Evolutionary conservation across 1,140 invertebrate species (phyloP), one percentile per base, ranked within the genome.

Genomic region (Anastrepha ludens): DNA sequence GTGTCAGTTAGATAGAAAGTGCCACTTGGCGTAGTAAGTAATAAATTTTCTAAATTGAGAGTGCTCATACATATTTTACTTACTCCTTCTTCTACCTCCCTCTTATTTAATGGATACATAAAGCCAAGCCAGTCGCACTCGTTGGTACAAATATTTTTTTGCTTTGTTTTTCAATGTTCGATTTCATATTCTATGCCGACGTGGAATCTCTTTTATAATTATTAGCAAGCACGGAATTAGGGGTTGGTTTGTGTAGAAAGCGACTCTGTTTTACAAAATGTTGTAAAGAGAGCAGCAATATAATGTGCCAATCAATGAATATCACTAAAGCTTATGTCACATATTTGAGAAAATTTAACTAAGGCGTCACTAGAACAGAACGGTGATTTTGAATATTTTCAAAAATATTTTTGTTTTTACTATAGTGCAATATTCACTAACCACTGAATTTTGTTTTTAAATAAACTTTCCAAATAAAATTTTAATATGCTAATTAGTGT

Each of bases 21-120:
- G 70, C 70, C 70, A 74, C 70, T 74, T 74, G 70, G 39, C 70
- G 39, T 47, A 41, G 44, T 50, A 74, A 74, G 17, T 41, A 47
- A 74, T 74, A 74, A 74, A 74, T 74, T 74, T 15, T 50, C 70
- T 74, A 74, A 74, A 74, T 74, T 74, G 70, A 50, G 44, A 74
- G 70, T 74, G n/a, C 44, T 13, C 65, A 74, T 74, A 74, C 44
- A n/a, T 29, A 74, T 5, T 15, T 29, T 20, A 39, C 4, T 6
- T 17, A 74, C 44, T 70, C 44, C 44, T n/a, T 41, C 44, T 47
- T 74, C 44, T 74, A 15, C 39, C 44, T 6, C 39, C 65, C 39
- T 41, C 29, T 65, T 29, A 29, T 29, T 29, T 29, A 29, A 29
- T 29, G 29, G 29, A 29, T 29, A 29, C 29, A 29, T 29, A 29